Percentiles rank a stretch among this genome's conserved stretches.
Evolutionary conservation across 2,888 invertebrate species (phyloP).

Genomic region (Limnephilus auricula): DNA sequence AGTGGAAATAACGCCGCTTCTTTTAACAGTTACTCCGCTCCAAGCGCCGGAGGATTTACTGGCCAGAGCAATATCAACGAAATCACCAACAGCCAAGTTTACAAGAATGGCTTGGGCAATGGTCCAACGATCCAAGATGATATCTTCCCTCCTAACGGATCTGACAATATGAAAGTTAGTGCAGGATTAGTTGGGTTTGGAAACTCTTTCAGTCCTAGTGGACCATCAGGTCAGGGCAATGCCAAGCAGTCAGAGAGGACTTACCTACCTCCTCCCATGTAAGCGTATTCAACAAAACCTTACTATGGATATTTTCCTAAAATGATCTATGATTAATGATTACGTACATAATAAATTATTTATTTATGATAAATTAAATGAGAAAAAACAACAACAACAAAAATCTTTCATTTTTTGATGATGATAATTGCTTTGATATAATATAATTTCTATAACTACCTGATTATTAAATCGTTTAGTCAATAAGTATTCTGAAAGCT

Average conservation of each 20-base stretch:
- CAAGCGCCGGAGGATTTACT: conserved; percentile 31
- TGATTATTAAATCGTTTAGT: not conserved
- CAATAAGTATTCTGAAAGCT: not conserved
- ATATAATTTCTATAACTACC: not conserved
- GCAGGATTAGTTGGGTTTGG: not conserved
- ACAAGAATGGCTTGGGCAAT: conserved; percentile 57
- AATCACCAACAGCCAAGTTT: conserved; percentile 39
- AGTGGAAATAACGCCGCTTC: conserved; percentile 28
- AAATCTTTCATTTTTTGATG: not conserved
- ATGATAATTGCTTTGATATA: not conserved
- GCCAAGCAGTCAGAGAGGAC: conserved; percentile 15
- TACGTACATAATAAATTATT: conserved; percentile 13
- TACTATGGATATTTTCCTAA: not conserved
- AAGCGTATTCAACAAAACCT: not conserved
- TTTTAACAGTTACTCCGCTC: conserved; percentile 9
- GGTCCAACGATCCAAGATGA: conserved; percentile 42
- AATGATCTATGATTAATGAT: not conserved
- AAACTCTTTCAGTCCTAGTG: conserved; percentile 18
- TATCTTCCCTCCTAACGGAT: conserved; percentile 52
- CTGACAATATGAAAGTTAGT: not conserved
- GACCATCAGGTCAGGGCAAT: conserved; percentile 17
- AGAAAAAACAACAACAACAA: not conserved
- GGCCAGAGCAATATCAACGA: conserved; percentile 47
- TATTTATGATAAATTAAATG: conserved; percentile 23
- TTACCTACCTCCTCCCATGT: conserved; percentile 21